Evolutionary conservation across 2,113 vertebrate genomes (phyloP).

Genomic region (human (Homo sapiens)): GRCh38 chr20:32691001-32691500

Average conservation of each 20-base stretch:
- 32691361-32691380: neutral
- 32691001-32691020: neutral
- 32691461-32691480: neutral
- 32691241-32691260: neutral
- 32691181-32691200: neutral
- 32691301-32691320: neutral
- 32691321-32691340: neutral
- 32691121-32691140: neutral
- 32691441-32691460: neutral
- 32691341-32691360: neutral
- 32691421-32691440: neutral
- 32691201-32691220: neutral
- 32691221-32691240: neutral
- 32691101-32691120: neutral
- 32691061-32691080: neutral
- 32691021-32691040: neutral
- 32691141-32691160: neutral
- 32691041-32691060: conserved; percentile 59
- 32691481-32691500: neutral
- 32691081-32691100: neutral
- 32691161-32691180: neutral
- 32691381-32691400: neutral
- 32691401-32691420: neutral
- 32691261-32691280: neutral
- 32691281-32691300: neutral